Conservation (phyloP, 2,888 invertebrate genomes). For the Philereme transversata region DNA sequence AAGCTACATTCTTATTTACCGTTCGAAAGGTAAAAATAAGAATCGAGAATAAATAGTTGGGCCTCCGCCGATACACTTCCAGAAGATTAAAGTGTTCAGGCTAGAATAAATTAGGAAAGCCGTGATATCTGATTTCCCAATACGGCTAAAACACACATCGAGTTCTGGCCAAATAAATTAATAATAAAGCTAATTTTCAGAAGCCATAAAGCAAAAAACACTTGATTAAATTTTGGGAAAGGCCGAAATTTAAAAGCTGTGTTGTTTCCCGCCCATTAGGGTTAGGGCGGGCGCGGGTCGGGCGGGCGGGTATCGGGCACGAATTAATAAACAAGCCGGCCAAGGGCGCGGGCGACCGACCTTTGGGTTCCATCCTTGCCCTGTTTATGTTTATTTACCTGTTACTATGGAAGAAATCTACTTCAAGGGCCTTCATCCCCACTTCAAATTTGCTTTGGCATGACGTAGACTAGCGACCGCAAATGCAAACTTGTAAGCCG, state of each 20-base stretch:
- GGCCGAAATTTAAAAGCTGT: slow-evolving; percentile 72
- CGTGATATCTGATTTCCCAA: slow-evolving; percentile 53
- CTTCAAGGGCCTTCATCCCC: background rate
- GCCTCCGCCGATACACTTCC: slow-evolving; percentile 75
- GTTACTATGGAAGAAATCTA: slow-evolving; percentile 27
- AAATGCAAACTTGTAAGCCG: no score
- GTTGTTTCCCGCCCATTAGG: slow-evolving; percentile 76
- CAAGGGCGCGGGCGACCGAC: slow-evolving; percentile 71
- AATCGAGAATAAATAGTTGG: slow-evolving; percentile 78
- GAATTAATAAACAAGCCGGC: slow-evolving; percentile 80
- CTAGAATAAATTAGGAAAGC: slow-evolving; percentile 70
- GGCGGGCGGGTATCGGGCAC: slow-evolving; percentile 68
- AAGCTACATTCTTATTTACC: slow-evolving; percentile 63
- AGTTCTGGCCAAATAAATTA: slow-evolving; percentile 36
- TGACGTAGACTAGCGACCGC: no score
- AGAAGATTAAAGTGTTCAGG: slow-evolving; percentile 78
- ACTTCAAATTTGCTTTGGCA: no score
- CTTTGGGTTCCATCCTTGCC: slow-evolving; percentile 63
- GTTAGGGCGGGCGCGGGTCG: slow-evolving; percentile 64
- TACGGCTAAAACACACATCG: slow-evolving; percentile 10
- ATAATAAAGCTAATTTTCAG: slow-evolving; percentile 59
- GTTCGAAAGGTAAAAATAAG: slow-evolving; percentile 78
- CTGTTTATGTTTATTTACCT: slow-evolving; percentile 59
- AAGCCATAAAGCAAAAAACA: slow-evolving; percentile 62
- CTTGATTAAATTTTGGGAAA: slow-evolving; percentile 69